phyloP scores from a whole-genome alignment of 2,888 invertebrate species.

The Antitype chi region DNA sequence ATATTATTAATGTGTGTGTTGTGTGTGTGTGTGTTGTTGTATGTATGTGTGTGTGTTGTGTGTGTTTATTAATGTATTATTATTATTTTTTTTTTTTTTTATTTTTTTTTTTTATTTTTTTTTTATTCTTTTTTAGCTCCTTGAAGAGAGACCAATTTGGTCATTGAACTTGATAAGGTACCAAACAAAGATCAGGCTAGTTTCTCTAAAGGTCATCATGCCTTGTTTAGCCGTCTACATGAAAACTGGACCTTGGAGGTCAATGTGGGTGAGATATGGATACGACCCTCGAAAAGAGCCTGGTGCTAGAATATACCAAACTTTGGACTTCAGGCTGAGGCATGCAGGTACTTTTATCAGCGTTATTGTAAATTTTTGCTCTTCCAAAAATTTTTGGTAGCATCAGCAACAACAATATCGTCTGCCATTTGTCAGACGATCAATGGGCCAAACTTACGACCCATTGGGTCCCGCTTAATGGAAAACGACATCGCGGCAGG shows the following conservation, averaged over 20 bases:
- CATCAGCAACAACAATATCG: too few relatives aligned
- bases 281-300: slow-evolving; percentile 97
- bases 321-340: slow-evolving; percentile 95
- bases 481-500: too few relatives aligned
- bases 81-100: too few relatives aligned
- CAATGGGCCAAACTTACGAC: too few relatives aligned
- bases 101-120: too few relatives aligned
- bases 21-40: too few relatives aligned
- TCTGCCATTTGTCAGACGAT: too few relatives aligned
- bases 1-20: too few relatives aligned
- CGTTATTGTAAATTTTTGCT: slow-evolving; percentile 10
- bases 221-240: slow-evolving; percentile 97
- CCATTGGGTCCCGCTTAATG: too few relatives aligned
- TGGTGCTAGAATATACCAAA: slow-evolving; percentile 95
- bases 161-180: slow-evolving; percentile 94
- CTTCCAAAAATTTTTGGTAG: not conserved
- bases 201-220: slow-evolving; percentile 94
- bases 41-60: too few relatives aligned
- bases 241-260: slow-evolving; percentile 97
- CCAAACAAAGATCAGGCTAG: slow-evolving; percentile 91
- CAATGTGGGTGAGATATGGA: slow-evolving; percentile 97
- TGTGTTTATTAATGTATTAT: too few relatives aligned
- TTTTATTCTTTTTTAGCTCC: slow-evolving; percentile 91
- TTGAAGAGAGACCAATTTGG: slow-evolving; percentile 97
- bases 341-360: slow-evolving; percentile 88